Evolutionary conservation across 2,888 invertebrate genomes (phyloP), one percentile per base, ranked within the genome.

Genomic region (Amphipoea oculea): DNA sequence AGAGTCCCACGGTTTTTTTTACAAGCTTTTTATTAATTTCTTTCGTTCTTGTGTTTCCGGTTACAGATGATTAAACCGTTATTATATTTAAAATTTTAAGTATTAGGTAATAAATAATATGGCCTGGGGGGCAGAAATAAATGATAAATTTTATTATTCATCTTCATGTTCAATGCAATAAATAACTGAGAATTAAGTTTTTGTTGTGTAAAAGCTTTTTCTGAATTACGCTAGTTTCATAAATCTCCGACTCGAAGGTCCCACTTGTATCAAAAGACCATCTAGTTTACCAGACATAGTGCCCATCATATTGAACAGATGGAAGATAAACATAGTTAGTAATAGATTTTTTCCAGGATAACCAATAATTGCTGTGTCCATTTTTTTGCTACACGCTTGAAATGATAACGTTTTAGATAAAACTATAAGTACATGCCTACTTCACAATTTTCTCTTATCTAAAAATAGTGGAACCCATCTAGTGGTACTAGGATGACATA

Each of bases 401-500:
- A 78, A n/a, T 65, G 84, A 81, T 81, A 81, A 84, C 57, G 63
- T 17, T 57, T 23, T 29, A 54, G 80, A 81, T 81, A 81, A 83
- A 78, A 78, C 29, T 29, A 12, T 4, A 12, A 9, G 1, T 54
- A 54, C 36, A 29, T 20, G 40, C 54, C 45, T 69, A 69, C 79
- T 81, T 84, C 63, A 84, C 68, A 81, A 51, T 78, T 57, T 78
- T 68, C 68, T 69, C 40, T 69, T 81, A 84, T 81, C 79, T 63
- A 48, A 78, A 83, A 78, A 78, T 84, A 78, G 84, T 51, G 68
- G 62, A 84, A 65, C 79, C n/a, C 20, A 40, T 84, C 14, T 14
- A 81, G 79, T 84, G 62, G 29, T 78, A 69, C 84, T 69, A 84
- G 81, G 84, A 65, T 68, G 79, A 20, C 84, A 81, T 78, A 81